Evolutionary conservation across 2,888 invertebrate genomes (phyloP).

Genomic region (Sarcophaga rosellei): DNA sequence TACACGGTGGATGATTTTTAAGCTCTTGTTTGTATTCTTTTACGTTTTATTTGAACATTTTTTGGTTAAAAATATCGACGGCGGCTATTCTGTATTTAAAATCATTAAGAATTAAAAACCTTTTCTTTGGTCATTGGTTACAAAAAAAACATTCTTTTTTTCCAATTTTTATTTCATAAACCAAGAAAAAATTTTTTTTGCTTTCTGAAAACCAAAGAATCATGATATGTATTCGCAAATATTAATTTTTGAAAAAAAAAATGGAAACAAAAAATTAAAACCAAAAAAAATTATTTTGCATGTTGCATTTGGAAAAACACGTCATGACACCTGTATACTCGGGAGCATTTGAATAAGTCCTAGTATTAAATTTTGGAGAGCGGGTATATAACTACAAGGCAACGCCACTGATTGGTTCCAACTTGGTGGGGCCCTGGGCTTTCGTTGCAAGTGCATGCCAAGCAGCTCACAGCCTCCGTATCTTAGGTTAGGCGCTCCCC

Average conservation of each 20-base stretch:
- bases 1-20: background rate
- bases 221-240: slow-evolving; percentile 37
- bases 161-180: slow-evolving; percentile 18
- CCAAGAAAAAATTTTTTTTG: slow-evolving; percentile 40
- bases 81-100: background rate
- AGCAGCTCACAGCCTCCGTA: too few species aligned
- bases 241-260: slow-evolving; percentile 18
- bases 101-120: background rate
- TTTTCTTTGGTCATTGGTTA: background rate
- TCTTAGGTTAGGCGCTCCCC: too few species aligned
- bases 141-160: background rate
- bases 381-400: too few species aligned
- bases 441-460: too few species aligned
- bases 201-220: slow-evolving; percentile 28
- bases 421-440: too few species aligned
- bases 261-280: too few species aligned
- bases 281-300: slow-evolving; percentile 27
- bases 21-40: background rate
- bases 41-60: background rate
- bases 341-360: background rate
- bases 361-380: too few species aligned
- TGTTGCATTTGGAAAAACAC: slow-evolving; percentile 31
- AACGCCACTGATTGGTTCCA: too few species aligned
- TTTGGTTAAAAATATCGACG: background rate
- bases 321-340: slow-evolving; percentile 37